Conservation (phyloP, 2,113 vertebrate species). For the Pseudois nayaur region DNA sequence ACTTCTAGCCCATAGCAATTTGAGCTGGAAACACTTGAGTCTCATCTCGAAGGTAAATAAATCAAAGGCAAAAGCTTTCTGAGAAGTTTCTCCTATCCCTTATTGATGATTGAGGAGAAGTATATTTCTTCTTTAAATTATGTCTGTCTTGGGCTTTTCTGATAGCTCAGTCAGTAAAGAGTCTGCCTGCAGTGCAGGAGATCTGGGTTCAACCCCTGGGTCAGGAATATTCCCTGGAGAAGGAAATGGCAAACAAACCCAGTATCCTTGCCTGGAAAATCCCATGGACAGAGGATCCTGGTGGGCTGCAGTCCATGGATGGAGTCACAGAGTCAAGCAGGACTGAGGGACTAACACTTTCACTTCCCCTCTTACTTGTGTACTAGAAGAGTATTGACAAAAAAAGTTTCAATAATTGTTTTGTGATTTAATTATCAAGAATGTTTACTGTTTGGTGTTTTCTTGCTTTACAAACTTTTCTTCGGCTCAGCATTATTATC, state of each 20-base stretch:
- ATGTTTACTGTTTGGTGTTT: neutral
- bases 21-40: neutral
- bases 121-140: neutral
- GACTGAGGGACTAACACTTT: neutral
- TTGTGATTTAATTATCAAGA: neutral
- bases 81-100: constrained; percentile 12
- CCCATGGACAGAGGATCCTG: neutral
- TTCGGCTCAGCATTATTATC: neutral
- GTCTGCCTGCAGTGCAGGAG: neutral
- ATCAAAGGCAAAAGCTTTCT: constrained; percentile 9
- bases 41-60: neutral
- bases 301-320: neutral
- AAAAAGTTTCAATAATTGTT: neutral
- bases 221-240: neutral
- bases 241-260: neutral
- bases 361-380: neutral
- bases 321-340: neutral
- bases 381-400: neutral
- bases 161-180: neutral
- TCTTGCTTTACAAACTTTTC: constrained; percentile 17
- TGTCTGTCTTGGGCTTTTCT: neutral
- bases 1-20: neutral
- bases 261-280: neutral
- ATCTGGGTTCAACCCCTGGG: neutral
- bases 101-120: neutral